phyloP scores from a whole-genome alignment of 2,797 vertebrate genomes.

The Megaceryle alcyon region DNA sequence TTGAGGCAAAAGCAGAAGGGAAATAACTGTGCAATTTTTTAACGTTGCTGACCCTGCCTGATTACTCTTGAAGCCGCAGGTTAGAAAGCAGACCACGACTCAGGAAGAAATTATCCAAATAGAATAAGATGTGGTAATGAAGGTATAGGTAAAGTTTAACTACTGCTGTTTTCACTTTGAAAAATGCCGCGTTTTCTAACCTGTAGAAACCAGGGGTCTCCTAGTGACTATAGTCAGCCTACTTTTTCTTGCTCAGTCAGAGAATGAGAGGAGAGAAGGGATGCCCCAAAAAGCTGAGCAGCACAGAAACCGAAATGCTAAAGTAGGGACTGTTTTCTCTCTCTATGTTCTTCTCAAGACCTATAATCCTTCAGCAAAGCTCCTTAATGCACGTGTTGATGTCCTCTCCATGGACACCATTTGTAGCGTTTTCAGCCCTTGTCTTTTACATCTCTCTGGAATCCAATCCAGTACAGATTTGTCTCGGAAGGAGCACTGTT shows the following conservation, averaged over 20 bases:
- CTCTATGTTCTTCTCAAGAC: neutral
- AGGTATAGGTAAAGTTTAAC: neutral
- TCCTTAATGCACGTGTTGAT: fast-evolving
- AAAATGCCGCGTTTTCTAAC: neutral
- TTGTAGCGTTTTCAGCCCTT: neutral
- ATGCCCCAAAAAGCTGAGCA: neutral
- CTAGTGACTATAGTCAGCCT: neutral
- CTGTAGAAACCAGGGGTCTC: neutral
- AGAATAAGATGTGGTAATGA: neutral
- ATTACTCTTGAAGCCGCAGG: neutral
- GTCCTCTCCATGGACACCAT: neutral
- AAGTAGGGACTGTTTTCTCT: neutral
- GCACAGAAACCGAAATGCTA: neutral
- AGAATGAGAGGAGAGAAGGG: neutral
- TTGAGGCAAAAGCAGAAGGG: neutral
- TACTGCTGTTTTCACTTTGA: neutral
- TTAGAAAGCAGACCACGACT: neutral
- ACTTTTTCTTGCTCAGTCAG: neutral
- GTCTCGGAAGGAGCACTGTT: neutral
- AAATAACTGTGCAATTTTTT: neutral
- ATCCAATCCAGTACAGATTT: neutral
- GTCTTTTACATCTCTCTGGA: neutral
- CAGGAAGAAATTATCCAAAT: neutral
- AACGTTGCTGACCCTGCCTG: neutral
- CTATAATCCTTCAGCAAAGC: neutral